A percentile compares a stretch with the other conserved stretches of the same genome.
Conservation (phyloP, 1,140 invertebrate genomes). For the Phymastichus coffea region DNA sequence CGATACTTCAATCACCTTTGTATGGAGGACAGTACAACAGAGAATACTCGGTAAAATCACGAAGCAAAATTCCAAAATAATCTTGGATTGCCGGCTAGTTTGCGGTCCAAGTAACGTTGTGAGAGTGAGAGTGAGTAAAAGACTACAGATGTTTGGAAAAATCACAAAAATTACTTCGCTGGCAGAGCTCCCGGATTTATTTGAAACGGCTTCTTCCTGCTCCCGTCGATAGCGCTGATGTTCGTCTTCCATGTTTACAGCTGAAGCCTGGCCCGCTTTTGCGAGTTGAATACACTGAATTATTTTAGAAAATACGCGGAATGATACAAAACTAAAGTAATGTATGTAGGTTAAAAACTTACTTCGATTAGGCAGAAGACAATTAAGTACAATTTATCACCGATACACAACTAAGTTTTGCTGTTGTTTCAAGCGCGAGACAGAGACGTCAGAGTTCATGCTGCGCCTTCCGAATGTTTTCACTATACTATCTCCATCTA, state of each 20-base stretch:
- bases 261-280: not conserved
- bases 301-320: too few species aligned
- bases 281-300: not conserved
- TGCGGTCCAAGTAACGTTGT: slow-evolving; percentile 28
- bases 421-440: too few species aligned
- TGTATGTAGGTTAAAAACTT: too few species aligned
- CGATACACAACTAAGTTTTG: too few species aligned
- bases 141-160: slow-evolving; percentile 51
- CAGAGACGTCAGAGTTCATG: not conserved
- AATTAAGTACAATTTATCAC: too few species aligned
- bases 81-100: slow-evolving; percentile 30
- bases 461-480: slow-evolving; percentile 16
- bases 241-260: slow-evolving; percentile 16
- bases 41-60: slow-evolving; percentile 58
- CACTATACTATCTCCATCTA: not conserved
- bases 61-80: slow-evolving; percentile 55
- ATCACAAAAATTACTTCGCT: slow-evolving; percentile 52
- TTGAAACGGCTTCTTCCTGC: slow-evolving; percentile 47
- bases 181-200: slow-evolving; percentile 41
- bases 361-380: too few species aligned
- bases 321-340: too few species aligned
- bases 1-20: slow-evolving; percentile 36
- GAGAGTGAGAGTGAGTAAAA: slow-evolving; percentile 42
- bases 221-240: slow-evolving; percentile 39
- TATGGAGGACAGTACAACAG: slow-evolving; percentile 54